Evolutionary conservation across 2,113 vertebrate species (phyloP).

Genomic region (Atlantisia rogersi): DNA sequence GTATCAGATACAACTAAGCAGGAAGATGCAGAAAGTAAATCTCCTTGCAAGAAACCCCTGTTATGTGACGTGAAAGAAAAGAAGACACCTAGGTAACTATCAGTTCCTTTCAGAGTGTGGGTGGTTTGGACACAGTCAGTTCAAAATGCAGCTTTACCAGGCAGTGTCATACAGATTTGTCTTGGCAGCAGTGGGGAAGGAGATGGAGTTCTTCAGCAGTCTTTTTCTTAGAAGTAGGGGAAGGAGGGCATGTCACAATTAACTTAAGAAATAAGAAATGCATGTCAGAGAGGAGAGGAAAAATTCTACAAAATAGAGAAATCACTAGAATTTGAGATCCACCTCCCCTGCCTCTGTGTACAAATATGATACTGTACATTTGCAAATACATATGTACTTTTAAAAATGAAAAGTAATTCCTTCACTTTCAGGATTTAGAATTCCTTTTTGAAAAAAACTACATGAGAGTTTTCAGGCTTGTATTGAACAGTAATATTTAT

Average conservation of each 20-base stretch:
- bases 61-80: slow-evolving; percentile 71
- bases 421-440: background rate
- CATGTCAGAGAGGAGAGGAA: background rate
- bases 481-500: background rate
- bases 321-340: background rate
- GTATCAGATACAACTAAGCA: slow-evolving; percentile 39
- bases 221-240: background rate
- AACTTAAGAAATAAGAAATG: background rate
- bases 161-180: background rate
- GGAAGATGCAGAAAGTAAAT: slow-evolving; percentile 59
- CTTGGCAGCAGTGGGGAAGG: background rate
- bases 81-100: slow-evolving; percentile 56
- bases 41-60: slow-evolving; percentile 68
- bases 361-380: background rate
- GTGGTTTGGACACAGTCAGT: background rate
- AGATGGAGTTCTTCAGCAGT: background rate
- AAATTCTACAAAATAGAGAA: background rate
- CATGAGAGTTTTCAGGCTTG: background rate
- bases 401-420: background rate
- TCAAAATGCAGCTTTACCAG: background rate
- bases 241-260: background rate
- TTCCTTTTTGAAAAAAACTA: background rate
- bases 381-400: background rate
- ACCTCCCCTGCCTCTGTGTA: background rate
- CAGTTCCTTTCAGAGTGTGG: background rate